Percentiles rank a stretch among this genome's conserved stretches.
Conservation (phyloP, 2,888 invertebrate genomes). For the Hybos culiciformis region DNA sequence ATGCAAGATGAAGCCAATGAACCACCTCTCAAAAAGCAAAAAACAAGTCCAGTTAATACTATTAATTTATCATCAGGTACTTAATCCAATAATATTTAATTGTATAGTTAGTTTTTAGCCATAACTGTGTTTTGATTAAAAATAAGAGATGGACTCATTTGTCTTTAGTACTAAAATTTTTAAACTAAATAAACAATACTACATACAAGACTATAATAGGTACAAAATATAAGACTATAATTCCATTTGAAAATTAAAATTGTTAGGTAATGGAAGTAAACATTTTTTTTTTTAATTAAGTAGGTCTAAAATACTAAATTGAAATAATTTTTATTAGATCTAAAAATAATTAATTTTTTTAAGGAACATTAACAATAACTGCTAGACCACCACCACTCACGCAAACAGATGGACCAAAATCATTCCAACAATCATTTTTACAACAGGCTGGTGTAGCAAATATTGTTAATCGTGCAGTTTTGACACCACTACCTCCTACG, state of each 20-base stretch:
- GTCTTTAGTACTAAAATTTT: too few species aligned
- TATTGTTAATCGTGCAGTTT: constrained; percentile 33
- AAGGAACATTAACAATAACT: constrained; percentile 28
- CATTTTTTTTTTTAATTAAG: too few species aligned
- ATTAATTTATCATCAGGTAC: background rate
- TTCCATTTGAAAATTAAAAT: background rate
- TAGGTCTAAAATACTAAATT: too few species aligned
- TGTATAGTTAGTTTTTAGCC: too few species aligned
- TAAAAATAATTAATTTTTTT: too few species aligned
- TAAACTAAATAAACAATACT: too few species aligned
- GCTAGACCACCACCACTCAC: constrained; percentile 29
- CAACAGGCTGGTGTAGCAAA: background rate
- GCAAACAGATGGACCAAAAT: background rate
- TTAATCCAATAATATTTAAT: constrained; percentile 18
- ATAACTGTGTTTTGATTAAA: too few species aligned
- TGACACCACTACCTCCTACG: constrained; percentile 31
- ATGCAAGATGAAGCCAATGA: too few species aligned
- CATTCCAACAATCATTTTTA: background rate
- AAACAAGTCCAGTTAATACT: constrained; percentile 3
- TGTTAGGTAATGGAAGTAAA: too few species aligned
- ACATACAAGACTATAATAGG: too few species aligned
- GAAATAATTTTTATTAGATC: too few species aligned
- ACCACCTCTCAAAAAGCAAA: constrained; percentile 25
- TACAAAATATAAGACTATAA: constrained; percentile 1
- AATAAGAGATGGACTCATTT: too few species aligned